phyloP scores from a whole-genome alignment of 2,113 vertebrate species.

The Pipa parva region DNA sequence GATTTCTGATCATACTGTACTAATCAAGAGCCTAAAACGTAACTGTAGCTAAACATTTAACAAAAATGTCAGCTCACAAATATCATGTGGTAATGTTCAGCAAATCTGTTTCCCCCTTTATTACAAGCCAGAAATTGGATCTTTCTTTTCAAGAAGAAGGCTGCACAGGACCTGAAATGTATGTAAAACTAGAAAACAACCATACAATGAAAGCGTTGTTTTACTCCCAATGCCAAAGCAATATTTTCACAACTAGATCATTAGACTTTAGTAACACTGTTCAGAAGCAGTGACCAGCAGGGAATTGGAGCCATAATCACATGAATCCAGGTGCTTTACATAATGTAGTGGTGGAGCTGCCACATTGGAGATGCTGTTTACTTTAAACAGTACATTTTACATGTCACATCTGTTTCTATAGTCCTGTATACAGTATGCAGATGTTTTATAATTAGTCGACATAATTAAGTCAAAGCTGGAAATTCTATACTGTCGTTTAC shows the following conservation, averaged over 20 bases:
- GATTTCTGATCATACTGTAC: no score
- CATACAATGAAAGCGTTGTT: constrained; percentile 37
- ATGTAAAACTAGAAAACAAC: constrained; percentile 5
- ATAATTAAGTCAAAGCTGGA: constrained; percentile 38
- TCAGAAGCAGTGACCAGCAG: constrained; percentile 5
- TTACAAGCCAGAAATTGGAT: neutral
- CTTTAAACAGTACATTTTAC: constrained; percentile 24
- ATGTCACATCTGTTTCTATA: constrained; percentile 31
- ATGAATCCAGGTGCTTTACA: constrained; percentile 27
- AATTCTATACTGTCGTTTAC: constrained; percentile 24
- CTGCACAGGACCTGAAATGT: neutral
- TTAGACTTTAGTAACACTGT: constrained; percentile 26
- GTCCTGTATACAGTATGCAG: constrained; percentile 22
- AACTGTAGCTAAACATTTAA: no score
- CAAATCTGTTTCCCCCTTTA: neutral
- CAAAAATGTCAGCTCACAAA: no score
- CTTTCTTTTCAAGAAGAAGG: neutral
- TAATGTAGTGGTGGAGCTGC: constrained; percentile 7
- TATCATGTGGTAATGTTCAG: no score
- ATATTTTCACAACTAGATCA: constrained; percentile 20
- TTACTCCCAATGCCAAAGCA: neutral
- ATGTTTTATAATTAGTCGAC: constrained; percentile 39
- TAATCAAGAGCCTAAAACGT: no score
- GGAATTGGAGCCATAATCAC: constrained; percentile 35
- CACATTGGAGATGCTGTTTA: constrained; percentile 7